Percentiles rank a stretch among this genome's conserved stretches.
Conservation (phyloP, 2,888 invertebrate genomes). For the Gonocerus acuteangulatus region DNA sequence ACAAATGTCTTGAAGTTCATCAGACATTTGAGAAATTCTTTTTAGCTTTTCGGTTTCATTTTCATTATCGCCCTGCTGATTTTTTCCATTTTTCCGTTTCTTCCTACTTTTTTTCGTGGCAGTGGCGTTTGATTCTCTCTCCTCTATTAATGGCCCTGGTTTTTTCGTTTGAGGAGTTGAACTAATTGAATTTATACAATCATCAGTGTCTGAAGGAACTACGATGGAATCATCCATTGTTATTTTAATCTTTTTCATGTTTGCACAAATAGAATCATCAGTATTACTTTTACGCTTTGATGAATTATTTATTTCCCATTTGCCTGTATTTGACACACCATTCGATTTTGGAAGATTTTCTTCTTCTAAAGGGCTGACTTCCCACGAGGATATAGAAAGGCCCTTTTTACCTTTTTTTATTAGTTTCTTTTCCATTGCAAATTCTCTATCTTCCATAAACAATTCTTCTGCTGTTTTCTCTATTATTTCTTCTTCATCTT, state of each 20-base stretch:
- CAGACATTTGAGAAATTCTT: background rate
- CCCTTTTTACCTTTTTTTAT: background rate
- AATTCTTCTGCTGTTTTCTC: conserved; percentile 31
- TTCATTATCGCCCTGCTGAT: background rate
- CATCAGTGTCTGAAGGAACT: background rate
- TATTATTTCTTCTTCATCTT: conserved; percentile 29
- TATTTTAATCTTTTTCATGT: conserved; percentile 15
- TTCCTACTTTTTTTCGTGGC: background rate
- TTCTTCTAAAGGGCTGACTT: conserved; percentile 1
- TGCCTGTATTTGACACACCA: background rate
- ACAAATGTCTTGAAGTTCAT: no score
- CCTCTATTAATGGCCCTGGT: no score
- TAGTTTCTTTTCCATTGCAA: conserved; percentile 1
- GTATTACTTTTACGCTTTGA: conserved; percentile 1
- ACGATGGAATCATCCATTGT: conserved; percentile 6
- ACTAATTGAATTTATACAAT: background rate
- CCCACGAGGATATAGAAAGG: background rate
- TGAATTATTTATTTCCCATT: conserved; percentile 5
- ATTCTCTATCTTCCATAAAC: conserved; percentile 5
- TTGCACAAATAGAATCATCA: conserved; percentile 3
- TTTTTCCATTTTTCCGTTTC: background rate
- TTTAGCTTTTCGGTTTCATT: background rate
- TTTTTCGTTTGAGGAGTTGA: background rate
- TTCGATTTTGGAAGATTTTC: background rate
- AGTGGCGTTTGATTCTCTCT: background rate